A percentile compares a stretch with the other conserved stretches of the same genome.
These are phyloP conservation scores for Perdita meconis DNA, from an alignment of 2,888 invertebrate genomes.

Conservation along the genomic window DNA sequence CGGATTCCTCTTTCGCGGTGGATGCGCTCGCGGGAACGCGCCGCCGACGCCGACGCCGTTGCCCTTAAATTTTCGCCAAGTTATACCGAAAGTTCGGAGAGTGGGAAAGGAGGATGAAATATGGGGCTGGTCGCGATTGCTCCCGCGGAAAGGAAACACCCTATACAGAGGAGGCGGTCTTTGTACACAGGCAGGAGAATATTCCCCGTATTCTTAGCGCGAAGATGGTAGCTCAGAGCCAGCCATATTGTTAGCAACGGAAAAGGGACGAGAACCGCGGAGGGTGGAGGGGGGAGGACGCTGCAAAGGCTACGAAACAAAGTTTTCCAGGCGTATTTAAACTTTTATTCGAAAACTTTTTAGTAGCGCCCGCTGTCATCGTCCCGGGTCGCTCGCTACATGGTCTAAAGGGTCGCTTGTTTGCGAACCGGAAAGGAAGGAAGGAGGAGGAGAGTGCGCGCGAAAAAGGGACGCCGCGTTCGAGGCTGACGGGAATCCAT, in stretches of 20 bases:
- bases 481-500: slow-evolving; percentile 23
- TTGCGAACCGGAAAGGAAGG: slow-evolving; percentile 57
- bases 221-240: slow-evolving; percentile 43
- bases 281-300: background rate
- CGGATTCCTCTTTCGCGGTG: slow-evolving; percentile 21
- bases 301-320: slow-evolving; percentile 71
- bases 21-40: background rate
- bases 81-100: slow-evolving; percentile 63
- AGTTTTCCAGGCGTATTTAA: slow-evolving; percentile 81
- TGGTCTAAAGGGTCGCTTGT: slow-evolving; percentile 63
- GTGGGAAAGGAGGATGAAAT: slow-evolving; percentile 56
- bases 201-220: slow-evolving; percentile 36
- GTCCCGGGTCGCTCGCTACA: slow-evolving; percentile 19
- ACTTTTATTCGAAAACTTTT: slow-evolving; percentile 84
- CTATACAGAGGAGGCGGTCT: slow-evolving; percentile 13
- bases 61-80: slow-evolving; percentile 66
- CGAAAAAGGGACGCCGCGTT: slow-evolving; percentile 4
- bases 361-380: slow-evolving; percentile 66
- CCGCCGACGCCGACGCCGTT: too few species aligned
- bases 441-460: background rate
- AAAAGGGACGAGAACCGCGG: slow-evolving; percentile 21
- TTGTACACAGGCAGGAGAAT: slow-evolving; percentile 23
- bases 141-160: slow-evolving; percentile 39
- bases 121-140: slow-evolving; percentile 59
- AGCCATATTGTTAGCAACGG: slow-evolving; percentile 74